Evolutionary conservation across 2,888 invertebrate genomes (phyloP).

Genomic region (Biston betularia): DNA sequence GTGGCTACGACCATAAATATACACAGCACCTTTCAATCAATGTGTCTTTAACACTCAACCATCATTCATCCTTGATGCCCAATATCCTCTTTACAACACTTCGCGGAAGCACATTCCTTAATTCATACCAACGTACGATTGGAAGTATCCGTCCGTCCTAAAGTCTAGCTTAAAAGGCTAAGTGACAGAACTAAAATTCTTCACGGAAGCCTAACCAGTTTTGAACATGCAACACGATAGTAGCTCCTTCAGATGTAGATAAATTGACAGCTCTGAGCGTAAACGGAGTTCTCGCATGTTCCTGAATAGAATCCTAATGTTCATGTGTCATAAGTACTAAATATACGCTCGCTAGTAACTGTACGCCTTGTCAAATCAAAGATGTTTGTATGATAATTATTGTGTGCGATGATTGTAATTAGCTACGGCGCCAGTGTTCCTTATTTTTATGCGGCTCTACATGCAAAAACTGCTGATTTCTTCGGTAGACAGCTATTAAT

Average conservation of each 20-base stretch:
- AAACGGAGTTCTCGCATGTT: conserved; percentile 41
- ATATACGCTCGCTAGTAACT: conserved; percentile 20
- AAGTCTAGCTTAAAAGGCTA: conserved; percentile 17
- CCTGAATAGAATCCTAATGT: conserved; percentile 42
- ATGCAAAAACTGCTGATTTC: conserved; percentile 23
- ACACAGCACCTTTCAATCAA: neutral
- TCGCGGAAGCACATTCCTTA: conserved; percentile 17
- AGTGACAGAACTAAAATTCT: too few relatives aligned
- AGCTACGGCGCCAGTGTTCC: conserved; percentile 36
- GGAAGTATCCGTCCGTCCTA: conserved; percentile 34
- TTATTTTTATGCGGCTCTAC: conserved; percentile 13
- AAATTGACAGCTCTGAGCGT: conserved; percentile 22
- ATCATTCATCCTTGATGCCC: neutral
- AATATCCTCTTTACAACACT: conserved; percentile 15
- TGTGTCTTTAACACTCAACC: neutral
- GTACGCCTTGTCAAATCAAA: conserved; percentile 39
- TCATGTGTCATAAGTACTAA: neutral
- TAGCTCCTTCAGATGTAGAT: neutral
- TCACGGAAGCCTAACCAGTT: too few relatives aligned
- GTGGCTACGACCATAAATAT: too few relatives aligned
- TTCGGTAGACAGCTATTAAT: conserved; percentile 27
- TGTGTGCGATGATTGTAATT: conserved; percentile 42
- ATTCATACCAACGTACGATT: conserved; percentile 16
- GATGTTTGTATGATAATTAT: conserved; percentile 46
- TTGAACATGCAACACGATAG: neutral